Percentiles rank a stretch among this genome's conserved stretches.
Evolutionary conservation across 2,797 vertebrate species (phyloP).

Genomic region (Urosaurus nigricauda): DNA sequence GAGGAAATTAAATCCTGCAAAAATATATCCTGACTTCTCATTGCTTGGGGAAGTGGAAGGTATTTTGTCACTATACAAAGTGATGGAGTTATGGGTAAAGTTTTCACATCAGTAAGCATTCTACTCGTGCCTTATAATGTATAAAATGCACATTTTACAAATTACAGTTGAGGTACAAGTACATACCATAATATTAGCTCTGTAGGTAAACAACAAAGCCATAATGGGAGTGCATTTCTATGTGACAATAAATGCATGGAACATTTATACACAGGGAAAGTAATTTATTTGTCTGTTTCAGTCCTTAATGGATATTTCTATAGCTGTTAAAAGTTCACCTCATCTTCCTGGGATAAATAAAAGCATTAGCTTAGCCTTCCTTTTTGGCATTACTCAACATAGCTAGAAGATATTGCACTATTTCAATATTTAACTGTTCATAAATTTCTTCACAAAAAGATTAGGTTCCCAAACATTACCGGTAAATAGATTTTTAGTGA

Average conservation of each 20-base stretch:
- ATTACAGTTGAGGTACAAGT: neutral
- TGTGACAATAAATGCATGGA: neutral
- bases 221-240: neutral
- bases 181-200: neutral
- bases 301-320: neutral
- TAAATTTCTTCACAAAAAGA: neutral
- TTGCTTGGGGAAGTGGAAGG: neutral
- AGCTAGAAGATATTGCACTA: constrained; percentile 44
- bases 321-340: neutral
- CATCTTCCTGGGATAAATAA: neutral
- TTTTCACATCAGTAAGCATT: neutral
- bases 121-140: neutral
- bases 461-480: neutral
- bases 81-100: neutral
- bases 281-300: neutral
- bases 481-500: constrained; percentile 48
- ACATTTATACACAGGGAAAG: neutral
- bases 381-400: constrained; percentile 8
- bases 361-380: constrained; percentile 23
- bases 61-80: neutral
- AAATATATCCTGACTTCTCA: neutral
- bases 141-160: neutral
- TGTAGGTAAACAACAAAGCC: neutral
- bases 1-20: too few species aligned
- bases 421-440: constrained; percentile 31